phyloP scores from a whole-genome alignment of 2,888 invertebrate genomes.

The Napeogenes sylphis region DNA sequence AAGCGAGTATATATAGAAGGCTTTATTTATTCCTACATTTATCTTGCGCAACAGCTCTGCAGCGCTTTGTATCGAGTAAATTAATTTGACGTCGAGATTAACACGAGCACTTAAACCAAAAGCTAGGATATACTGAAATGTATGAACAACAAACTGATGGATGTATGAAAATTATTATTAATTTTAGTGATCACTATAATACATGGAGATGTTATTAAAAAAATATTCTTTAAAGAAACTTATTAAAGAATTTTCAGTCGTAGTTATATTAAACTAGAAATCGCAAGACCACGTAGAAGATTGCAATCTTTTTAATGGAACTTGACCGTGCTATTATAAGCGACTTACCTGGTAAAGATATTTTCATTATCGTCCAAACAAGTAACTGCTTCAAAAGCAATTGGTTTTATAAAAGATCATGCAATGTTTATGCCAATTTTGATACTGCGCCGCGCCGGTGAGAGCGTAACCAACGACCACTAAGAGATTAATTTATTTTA shows the following conservation, averaged over 20 bases:
- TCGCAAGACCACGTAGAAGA: slow-evolving; percentile 4
- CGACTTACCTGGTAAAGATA: background rate
- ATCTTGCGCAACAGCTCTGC: slow-evolving; percentile 12
- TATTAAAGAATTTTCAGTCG: background rate
- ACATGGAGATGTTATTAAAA: too few relatives aligned
- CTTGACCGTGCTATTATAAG: background rate
- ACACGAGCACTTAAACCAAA: slow-evolving; percentile 19
- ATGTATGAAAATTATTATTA: background rate
- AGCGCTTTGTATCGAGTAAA: slow-evolving; percentile 23
- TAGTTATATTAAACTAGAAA: background rate
- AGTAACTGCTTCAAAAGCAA: background rate
- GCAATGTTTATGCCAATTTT: background rate
- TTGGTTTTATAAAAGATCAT: background rate
- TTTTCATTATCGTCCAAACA: background rate
- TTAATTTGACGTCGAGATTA: slow-evolving; percentile 25
- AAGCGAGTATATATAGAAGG: background rate
- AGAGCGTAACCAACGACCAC: too few relatives aligned
- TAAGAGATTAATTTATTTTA: too few relatives aligned
- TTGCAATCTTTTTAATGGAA: slow-evolving; percentile 4
- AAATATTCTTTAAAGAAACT: too few relatives aligned
- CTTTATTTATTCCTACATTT: slow-evolving; percentile 15
- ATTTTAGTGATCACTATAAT: too few relatives aligned
- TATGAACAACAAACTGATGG: background rate
- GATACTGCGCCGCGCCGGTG: background rate
- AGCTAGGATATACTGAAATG: slow-evolving; percentile 9